Percentiles rank a stretch among this genome's conserved stretches.
These are phyloP conservation scores for Trididemnum clinides DNA, from an alignment of 23 tunicate species.

Conservation along the genomic window DNA sequence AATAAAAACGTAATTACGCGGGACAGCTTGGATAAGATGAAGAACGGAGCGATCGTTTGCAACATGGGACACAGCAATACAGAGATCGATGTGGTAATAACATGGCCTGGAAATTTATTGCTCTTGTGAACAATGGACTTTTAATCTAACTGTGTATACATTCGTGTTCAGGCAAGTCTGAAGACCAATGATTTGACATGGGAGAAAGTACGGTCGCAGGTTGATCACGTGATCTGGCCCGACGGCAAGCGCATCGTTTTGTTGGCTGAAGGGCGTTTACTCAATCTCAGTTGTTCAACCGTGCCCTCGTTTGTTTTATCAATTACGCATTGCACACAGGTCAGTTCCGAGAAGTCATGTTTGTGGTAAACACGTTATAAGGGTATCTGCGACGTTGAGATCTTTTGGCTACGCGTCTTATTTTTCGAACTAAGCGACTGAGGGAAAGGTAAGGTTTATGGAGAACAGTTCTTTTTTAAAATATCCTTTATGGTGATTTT, in stretches of 20 bases:
- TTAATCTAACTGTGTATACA: not conserved
- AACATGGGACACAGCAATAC: slow-evolving; percentile 99
- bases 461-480: too few relatives aligned
- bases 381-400: too few relatives aligned
- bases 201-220: slow-evolving; percentile 99
- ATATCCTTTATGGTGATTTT: too few relatives aligned
- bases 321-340: slow-evolving; percentile 98
- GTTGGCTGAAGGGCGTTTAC: slow-evolving; percentile 96
- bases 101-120: too few relatives aligned
- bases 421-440: too few relatives aligned
- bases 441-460: too few relatives aligned
- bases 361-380: too few relatives aligned
- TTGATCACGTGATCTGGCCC: slow-evolving; percentile 99
- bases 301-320: slow-evolving; percentile 98
- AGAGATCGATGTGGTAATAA: slow-evolving; percentile 84
- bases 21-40: slow-evolving; percentile 90
- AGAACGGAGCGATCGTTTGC: slow-evolving; percentile 97
- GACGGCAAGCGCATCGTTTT: slow-evolving; percentile 96
- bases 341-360: too few relatives aligned
- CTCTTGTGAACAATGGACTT: too few relatives aligned
- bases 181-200: slow-evolving; percentile 92
- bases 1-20: slow-evolving; percentile 93
- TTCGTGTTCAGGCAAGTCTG: slow-evolving; percentile 65
- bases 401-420: too few relatives aligned
- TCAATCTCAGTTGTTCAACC: slow-evolving; percentile 95